Evolutionary conservation across 2,888 invertebrate genomes (phyloP).

Genomic region (Hydrotaea diabolus): DNA sequence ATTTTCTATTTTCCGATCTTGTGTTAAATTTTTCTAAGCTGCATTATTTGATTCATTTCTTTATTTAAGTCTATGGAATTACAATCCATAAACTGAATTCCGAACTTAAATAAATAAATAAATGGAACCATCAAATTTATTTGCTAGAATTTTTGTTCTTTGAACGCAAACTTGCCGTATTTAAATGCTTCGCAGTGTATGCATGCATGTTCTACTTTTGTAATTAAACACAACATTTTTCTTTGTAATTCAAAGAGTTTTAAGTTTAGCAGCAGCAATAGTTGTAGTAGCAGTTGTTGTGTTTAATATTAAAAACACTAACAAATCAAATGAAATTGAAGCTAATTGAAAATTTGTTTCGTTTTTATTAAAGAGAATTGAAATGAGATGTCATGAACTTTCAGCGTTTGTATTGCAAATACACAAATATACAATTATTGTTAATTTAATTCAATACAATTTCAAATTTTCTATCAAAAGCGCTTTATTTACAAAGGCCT

Average conservation of each 20-base stretch:
- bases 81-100: too few species aligned
- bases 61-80: too few species aligned
- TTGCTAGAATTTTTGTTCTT: too few species aligned
- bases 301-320: constrained; percentile 7
- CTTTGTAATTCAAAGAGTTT: constrained; percentile 38
- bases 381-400: constrained; percentile 6
- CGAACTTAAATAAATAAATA: too few species aligned
- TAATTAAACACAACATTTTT: constrained; percentile 58
- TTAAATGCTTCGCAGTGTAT: not conserved
- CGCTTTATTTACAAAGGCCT: not conserved
- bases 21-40: too few species aligned
- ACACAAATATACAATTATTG: not conserved
- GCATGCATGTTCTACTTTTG: constrained; percentile 32
- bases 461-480: not conserved
- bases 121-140: too few species aligned
- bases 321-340: constrained; percentile 4
- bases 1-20: too few species aligned
- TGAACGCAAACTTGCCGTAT: not conserved
- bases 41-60: too few species aligned
- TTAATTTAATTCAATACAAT: not conserved
- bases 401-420: not conserved
- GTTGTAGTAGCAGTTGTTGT: not conserved
- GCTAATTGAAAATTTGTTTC: not conserved
- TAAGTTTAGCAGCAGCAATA: constrained; percentile 4
- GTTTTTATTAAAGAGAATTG: not conserved